These are phyloP conservation scores for Agrilus cyanescens DNA, from an alignment of 2,888 invertebrate genomes.

Conservation along the genomic window DNA sequence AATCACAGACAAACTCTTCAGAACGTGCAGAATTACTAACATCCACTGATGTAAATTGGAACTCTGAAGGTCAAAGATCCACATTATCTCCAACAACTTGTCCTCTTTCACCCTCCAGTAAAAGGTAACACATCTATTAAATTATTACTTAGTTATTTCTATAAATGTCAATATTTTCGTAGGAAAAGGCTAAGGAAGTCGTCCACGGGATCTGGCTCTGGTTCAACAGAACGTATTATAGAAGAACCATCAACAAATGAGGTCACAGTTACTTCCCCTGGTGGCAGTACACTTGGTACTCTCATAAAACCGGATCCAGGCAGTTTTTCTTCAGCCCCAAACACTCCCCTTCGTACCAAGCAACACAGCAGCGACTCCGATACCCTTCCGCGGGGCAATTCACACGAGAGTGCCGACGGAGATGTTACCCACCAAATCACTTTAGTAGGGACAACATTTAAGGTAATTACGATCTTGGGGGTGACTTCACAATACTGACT, in stretches of 20 bases:
- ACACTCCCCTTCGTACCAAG: constrained; percentile 22
- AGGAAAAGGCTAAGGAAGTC: constrained; percentile 54
- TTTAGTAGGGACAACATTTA: constrained; percentile 23
- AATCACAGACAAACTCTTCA: constrained; percentile 50
- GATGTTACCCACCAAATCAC: constrained; percentile 29
- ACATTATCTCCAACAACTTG: constrained; percentile 55
- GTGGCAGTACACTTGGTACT: constrained; percentile 31
- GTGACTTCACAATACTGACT: background rate
- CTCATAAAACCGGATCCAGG: constrained; percentile 34
- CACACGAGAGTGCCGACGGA: constrained; percentile 39
- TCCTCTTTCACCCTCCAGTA: constrained; percentile 39
- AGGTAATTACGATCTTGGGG: too few relatives aligned
- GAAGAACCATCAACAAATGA: constrained; percentile 37
- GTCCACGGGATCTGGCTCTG: constrained; percentile 47
- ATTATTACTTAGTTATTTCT: background rate
- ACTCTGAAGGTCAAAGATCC: constrained; percentile 43
- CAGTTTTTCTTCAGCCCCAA: constrained; percentile 24
- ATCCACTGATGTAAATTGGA: constrained; percentile 46
- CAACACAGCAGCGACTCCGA: constrained; percentile 32
- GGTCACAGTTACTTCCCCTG: constrained; percentile 35
- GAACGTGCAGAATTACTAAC: constrained; percentile 41
- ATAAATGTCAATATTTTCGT: constrained; percentile 1
- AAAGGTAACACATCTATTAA: constrained; percentile 23
- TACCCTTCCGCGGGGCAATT: constrained; percentile 40
- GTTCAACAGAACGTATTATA: constrained; percentile 42